Base-by-base conservation (phyloP, 92 coral and sea anemone genomes). In the Palythoa caribaeorum region DNA sequence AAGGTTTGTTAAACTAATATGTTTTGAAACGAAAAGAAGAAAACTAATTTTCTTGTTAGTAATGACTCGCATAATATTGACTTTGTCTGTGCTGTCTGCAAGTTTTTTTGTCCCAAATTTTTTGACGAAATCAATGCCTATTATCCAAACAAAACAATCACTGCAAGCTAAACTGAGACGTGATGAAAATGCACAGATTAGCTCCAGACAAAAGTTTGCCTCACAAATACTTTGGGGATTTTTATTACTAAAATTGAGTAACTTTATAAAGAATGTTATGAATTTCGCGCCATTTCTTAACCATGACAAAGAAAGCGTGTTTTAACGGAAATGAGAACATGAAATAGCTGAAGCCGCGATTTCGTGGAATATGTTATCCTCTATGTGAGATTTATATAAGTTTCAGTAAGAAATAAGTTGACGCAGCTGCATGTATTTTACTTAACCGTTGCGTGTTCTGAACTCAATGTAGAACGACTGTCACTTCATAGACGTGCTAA, bases 401-500 rank as follows among this genome's bases (percentile, higher is more conserved):
- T 39, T 68, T 66, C 48, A 48, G 21, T 60, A 81, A 81, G 40
- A 60, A 79, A 3, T 13, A 37, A 10, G 38, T 40, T 13, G 84
- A 65, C 74, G 28, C 60, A 81, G 28, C 44, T 81, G 38, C 16
- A 77, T 38, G 13, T 9, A 40, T 39, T 65, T 81, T 66, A 35
- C 6, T 74, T 48, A 48, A 81, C 39, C 62, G 19, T 44, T 51
- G 38, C 53, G 50, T 39, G 55, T 39, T 38, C 21, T 19, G 2
- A n/a, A 35, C 39, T 7, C 73, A 28, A 48, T n/a, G 47, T 20
- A 12, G 37, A 11, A 38, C 19, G 37, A 36, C 16, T 53, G 6
- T 39, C 7, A 48, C 59, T 54, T 21, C 11, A 19, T 13, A 37
- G 21, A 81, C 75, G 76, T 81, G 86, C 48, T 66, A 66, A 70